Base-by-base conservation (phyloP, 2,797 vertebrate species). In the Epinephelus malabaricus region DNA sequence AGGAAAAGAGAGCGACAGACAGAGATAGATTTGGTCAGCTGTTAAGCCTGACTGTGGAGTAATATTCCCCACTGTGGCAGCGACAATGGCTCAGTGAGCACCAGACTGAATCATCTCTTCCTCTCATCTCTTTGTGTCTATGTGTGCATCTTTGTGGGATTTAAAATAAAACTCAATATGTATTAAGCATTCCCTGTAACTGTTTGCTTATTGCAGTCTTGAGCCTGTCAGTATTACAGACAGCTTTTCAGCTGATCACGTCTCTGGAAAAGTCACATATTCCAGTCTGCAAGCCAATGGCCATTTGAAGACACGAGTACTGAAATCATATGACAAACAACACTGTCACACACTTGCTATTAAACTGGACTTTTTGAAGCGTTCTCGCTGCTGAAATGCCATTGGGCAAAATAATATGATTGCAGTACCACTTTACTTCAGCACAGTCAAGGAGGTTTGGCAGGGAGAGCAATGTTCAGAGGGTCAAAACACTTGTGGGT, bases 21-120 rank as follows among this genome's bases (percentile, higher is more conserved):
- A 76, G 75, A 76, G 79, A 85, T 43, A 82, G 77, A 86, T 86
- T 67, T 87, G 87, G 84, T 89, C 84, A 87, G 81, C 82, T 81
- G 78, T 84, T 84, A 73, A 82, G 86, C 67, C 43, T 58, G 79
- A 85, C 86, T 72, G 55, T 12, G 58, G 69, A 89, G 79, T 86
- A 86, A 87, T 89, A 82, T 83, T 87, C 61, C 71, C 59, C 77
- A 65, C 82, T 77, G 83, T 86, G 83, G 63, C 75, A 56, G 73
- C 51, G 83, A 90, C 86, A 89, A 90, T 79, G 64, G 80, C 78
- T 65, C 83, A 79, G 81, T 79, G 82, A 89, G 73, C 90, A 86
- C 49, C 74, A 86, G 82, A 79, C 82, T 69, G 81, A 86, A 82
- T 89, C 84, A 90, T 85, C 73, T 82, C 69, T 63, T 54, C 61